Percentiles rank a stretch among this genome's conserved stretches.
Conservation (phyloP, 2,113 vertebrate genomes). For the Rhombomys opimus region DNA sequence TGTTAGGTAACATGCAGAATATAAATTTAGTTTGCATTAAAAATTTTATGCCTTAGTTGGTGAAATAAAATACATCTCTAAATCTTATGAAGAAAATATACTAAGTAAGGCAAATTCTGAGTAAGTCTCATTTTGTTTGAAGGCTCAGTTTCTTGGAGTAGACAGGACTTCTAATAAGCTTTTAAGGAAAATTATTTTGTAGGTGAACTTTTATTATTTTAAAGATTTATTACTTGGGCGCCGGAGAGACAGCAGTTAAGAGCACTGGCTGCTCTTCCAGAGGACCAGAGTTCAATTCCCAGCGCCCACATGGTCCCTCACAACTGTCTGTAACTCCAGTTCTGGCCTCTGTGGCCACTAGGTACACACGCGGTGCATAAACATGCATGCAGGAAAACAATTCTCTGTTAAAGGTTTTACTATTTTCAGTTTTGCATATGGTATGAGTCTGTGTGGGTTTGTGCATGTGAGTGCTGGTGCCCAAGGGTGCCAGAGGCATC, state of each 20-base stretch:
- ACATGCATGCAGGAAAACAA: not conserved
- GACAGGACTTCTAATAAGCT: not conserved
- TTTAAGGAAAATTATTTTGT: slow-evolving; percentile 40
- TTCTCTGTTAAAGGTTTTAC: not conserved
- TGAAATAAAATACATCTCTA: slow-evolving; percentile 20
- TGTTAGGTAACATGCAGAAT: not conserved
- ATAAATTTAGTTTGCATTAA: slow-evolving; percentile 29
- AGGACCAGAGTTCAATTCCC: not conserved
- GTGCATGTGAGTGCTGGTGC: not conserved
- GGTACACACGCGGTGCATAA: not conserved
- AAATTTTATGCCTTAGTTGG: not conserved
- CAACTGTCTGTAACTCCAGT: not conserved
- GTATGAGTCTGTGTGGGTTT: not conserved
- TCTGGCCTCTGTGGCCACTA: not conserved
- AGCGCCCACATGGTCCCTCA: not conserved
- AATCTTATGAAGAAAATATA: not conserved
- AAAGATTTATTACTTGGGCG: not conserved
- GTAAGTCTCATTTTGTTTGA: slow-evolving; percentile 23
- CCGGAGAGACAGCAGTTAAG: not conserved
- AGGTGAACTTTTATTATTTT: not conserved
- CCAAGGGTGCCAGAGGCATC: not conserved
- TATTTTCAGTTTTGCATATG: not conserved
- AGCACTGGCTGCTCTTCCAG: not conserved
- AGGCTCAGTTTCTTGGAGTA: slow-evolving; percentile 36
- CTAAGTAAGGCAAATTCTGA: not conserved